Evolutionary conservation across 2,888 invertebrate genomes (phyloP), one percentile per base, ranked within the genome.

Genomic region (Cyclophora punctaria): DNA sequence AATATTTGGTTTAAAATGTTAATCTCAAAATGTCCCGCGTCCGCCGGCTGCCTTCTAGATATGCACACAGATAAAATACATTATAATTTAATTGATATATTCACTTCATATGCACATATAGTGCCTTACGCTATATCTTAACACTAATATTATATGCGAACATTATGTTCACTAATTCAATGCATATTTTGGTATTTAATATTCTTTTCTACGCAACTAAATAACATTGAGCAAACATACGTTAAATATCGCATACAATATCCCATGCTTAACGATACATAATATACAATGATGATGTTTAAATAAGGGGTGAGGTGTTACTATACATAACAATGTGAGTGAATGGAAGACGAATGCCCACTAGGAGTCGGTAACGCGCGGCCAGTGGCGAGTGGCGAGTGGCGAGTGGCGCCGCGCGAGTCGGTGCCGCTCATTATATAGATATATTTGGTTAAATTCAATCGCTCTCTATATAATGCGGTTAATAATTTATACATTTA

Each of bases 321-420:
- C 83, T 83, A 73, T 83, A 86, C 83, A 84, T 69, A 84, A 86
- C 86, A 77, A 81, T 58, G 82, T 82, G 83, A 75, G 61, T 55
- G 37, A 37, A 58, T 73, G 83, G 82, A 84, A 83, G 80, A 81
- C 80, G 62, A 83, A 85, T 83, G 83, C 83, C 85, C 83, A 74
- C 72, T 59, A 72, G 71, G 66, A 73, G 61, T 69, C 85, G 85
- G 85, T 85, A 84, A 85, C 83, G 67, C 37, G 5, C 20, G 20
- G 20, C 20, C 20, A 20, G 20, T 20, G 20, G 20, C 20, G 20
- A 20, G 20, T 20, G 20, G 20, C 20, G 20, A 20, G 20, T 20
- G 20, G 20, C 20, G 20, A 20, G 20, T 20, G 20, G 20, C 20
- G 20, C 20, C 20, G 20, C 20, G 20, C 20, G 20, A 20, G 20